phyloP scores from a whole-genome alignment of 2,888 invertebrate genomes.

The Xestia xanthographa region DNA sequence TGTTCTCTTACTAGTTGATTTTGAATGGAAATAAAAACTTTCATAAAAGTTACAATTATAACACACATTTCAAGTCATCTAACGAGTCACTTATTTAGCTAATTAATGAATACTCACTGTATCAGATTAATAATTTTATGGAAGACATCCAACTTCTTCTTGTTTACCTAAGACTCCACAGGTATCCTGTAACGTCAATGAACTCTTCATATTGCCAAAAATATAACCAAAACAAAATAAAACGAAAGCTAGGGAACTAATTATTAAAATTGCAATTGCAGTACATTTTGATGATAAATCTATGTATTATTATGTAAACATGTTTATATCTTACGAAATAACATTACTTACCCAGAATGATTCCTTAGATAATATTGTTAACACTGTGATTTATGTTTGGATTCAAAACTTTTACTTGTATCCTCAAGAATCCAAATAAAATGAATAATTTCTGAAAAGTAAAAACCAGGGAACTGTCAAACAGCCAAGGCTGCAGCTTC shows the following conservation, averaged over 20 bases:
- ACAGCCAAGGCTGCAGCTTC: constrained; percentile 69
- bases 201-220: constrained; percentile 29
- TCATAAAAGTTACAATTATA: not conserved
- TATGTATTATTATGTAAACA: constrained; percentile 82
- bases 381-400: not conserved
- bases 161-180: constrained; percentile 52
- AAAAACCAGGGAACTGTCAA: constrained; percentile 71
- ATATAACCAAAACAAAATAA: constrained; percentile 2
- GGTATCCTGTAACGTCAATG: constrained; percentile 42
- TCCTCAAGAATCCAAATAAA: constrained; percentile 27
- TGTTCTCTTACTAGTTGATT: no score
- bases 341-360: constrained; percentile 63
- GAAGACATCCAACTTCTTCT: constrained; percentile 48
- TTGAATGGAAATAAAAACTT: not conserved
- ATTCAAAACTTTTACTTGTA: constrained; percentile 9
- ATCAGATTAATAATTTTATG: constrained; percentile 21
- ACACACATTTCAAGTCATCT: no score
- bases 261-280: constrained; percentile 36
- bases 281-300: constrained; percentile 4
- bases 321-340: constrained; percentile 56
- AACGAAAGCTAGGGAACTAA: not conserved
- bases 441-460: constrained; percentile 54
- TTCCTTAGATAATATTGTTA: constrained; percentile 10
- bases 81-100: not conserved
- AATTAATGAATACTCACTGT: constrained; percentile 23